Evolutionary conservation across 2,797 vertebrate genomes (phyloP).

Genomic region (Oryzias sinensis): DNA sequence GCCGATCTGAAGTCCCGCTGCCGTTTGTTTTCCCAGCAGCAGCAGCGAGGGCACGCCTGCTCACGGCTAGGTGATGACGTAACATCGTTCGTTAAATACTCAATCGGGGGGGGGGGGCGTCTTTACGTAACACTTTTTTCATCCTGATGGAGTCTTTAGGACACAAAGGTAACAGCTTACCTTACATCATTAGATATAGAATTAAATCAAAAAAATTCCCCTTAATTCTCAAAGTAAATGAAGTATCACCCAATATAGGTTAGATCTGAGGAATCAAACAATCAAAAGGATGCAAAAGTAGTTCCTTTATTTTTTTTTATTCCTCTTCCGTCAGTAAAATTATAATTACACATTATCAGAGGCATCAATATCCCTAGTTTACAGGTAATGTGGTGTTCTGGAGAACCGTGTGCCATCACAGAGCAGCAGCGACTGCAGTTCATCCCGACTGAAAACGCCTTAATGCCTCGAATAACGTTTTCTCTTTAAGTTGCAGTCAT

Average conservation of each 20-base stretch:
- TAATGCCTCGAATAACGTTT: constrained; percentile 61
- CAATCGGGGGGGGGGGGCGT: not conserved
- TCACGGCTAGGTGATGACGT: constrained; percentile 59
- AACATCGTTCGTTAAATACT: constrained; percentile 15
- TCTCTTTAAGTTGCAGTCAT: constrained; percentile 41
- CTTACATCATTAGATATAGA: no score
- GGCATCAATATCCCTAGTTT: constrained; percentile 56
- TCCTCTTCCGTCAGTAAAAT: constrained; percentile 62
- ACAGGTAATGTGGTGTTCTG: constrained; percentile 46
- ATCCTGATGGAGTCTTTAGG: no score
- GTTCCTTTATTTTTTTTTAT: constrained; percentile 71
- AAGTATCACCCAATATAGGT: no score
- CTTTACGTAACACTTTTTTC: constrained; percentile 42
- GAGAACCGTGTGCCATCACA: constrained; percentile 41
- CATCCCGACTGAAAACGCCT: constrained; percentile 48
- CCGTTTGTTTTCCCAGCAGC: constrained; percentile 34
- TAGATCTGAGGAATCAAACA: constrained; percentile 22
- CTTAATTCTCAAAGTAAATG: not conserved
- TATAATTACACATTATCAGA: constrained; percentile 64
- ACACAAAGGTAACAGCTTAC: no score
- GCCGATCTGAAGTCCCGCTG: constrained; percentile 11
- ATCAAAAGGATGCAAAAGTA: constrained; percentile 71
- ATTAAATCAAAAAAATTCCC: no score
- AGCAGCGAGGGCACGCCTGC: constrained; percentile 39
- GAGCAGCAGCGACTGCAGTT: constrained; percentile 60